A percentile compares a stretch with the other conserved stretches of the same genome.
phyloP scores from a whole-genome alignment of 2,888 invertebrate species.

The Diarsia dahlii region DNA sequence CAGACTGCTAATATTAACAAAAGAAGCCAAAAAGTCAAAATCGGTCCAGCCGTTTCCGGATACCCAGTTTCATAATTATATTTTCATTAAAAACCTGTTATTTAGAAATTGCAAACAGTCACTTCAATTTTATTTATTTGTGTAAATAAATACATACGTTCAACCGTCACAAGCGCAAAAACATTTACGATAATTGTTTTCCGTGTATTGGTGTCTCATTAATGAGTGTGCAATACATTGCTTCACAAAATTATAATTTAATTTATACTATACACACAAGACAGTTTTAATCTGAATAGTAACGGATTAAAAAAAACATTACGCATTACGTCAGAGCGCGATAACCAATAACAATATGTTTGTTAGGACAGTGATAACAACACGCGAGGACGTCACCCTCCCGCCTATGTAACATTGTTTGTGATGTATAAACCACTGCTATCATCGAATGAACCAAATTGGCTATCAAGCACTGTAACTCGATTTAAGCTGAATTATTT shows the following conservation, averaged over 20 bases:
- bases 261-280: not conserved
- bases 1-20: too few relatives aligned
- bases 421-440: slow-evolving; percentile 17
- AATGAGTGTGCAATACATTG: not conserved
- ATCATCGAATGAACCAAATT: slow-evolving; percentile 1
- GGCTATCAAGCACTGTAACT: not conserved
- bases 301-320: not conserved
- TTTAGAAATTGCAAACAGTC: too few relatives aligned
- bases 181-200: not conserved
- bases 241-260: not conserved
- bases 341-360: slow-evolving; percentile 61
- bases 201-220: not conserved
- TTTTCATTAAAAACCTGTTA: too few relatives aligned
- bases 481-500: not conserved
- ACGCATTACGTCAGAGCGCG: slow-evolving; percentile 68
- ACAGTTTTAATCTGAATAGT: slow-evolving; percentile 16
- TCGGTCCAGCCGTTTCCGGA: too few relatives aligned
- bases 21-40: too few relatives aligned
- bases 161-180: not conserved
- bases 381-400: slow-evolving; percentile 63
- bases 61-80: too few relatives aligned
- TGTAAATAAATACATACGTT: not conserved
- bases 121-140: too few relatives aligned
- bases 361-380: slow-evolving; percentile 60
- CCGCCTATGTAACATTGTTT: slow-evolving; percentile 6